Conservation (phyloP, 2,888 invertebrate genomes). For the Caenorhabditis sinica region DNA sequence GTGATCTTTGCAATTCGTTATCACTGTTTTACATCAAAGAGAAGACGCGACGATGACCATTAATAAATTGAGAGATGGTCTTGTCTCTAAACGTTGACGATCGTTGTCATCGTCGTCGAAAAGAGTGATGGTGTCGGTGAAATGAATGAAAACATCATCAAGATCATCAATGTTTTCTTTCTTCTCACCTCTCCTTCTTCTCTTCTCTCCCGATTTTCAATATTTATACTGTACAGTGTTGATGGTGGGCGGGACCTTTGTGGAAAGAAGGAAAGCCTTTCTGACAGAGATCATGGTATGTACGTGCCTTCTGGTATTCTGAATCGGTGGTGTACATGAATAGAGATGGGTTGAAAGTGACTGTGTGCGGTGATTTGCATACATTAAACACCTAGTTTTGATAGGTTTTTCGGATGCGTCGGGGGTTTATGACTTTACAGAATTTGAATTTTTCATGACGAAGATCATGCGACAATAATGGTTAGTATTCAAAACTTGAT, state of each 20-base stretch:
- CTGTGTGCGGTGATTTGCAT: conserved; percentile 27
- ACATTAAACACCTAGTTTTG: conserved; percentile 30
- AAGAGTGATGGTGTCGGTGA: conserved; percentile 54
- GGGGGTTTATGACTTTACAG: conserved; percentile 3
- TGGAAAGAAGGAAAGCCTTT: conserved; percentile 3
- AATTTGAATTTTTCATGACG: conserved; percentile 12
- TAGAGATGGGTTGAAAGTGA: conserved; percentile 27
- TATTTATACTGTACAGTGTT: conserved; percentile 60
- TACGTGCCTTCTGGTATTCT: conserved; percentile 39
- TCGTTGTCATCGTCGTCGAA: conserved; percentile 33
- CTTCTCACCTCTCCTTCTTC: conserved; percentile 1
- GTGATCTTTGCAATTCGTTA: conserved; percentile 48
- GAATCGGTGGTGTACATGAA: conserved; percentile 16
- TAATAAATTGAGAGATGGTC: conserved; percentile 36
- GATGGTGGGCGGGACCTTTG: conserved; percentile 9
- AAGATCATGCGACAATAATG: not conserved
- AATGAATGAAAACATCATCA: conserved; percentile 48
- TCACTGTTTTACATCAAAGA: conserved; percentile 26
- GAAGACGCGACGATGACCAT: not conserved
- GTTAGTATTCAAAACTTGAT: not conserved
- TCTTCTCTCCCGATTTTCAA: conserved; percentile 21
- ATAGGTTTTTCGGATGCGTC: not conserved
- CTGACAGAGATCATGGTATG: conserved; percentile 54
- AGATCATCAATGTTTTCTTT: conserved; percentile 42
- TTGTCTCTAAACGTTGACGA: conserved; percentile 31